Conservation (phyloP, 1,140 invertebrate species). For the Drosophila pandora region DNA sequence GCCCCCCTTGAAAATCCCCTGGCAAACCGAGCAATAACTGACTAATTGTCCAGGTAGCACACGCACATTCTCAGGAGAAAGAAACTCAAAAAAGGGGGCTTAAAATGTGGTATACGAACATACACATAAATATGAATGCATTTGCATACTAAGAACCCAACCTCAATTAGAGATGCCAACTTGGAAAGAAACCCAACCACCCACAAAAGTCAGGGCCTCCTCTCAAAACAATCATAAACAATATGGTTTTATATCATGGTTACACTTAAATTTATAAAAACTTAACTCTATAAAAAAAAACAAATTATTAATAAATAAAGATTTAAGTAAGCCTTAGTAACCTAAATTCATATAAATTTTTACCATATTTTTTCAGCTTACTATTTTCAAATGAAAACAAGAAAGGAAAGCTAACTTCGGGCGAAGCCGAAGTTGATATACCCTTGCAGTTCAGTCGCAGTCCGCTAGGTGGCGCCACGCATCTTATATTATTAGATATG, state of each 20-base stretch:
- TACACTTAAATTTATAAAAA: conserved; percentile 9
- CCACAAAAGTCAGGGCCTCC: background rate
- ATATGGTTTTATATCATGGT: conserved; percentile 50
- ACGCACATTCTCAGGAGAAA: conserved; percentile 14
- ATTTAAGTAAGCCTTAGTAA: background rate
- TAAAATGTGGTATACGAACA: too few relatives aligned
- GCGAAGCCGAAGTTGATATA: too few relatives aligned
- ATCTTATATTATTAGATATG: too few relatives aligned
- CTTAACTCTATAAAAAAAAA: background rate
- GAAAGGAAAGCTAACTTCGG: too few relatives aligned
- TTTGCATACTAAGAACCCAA: conserved; percentile 63
- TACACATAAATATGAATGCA: conserved; percentile 28
- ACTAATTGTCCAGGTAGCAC: conserved; percentile 72
- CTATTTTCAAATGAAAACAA: background rate
- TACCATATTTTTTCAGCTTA: background rate
- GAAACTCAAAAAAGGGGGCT: conserved; percentile 4
- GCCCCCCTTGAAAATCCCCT: conserved; percentile 1
- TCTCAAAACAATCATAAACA: conserved; percentile 27
- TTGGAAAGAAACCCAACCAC: conserved; percentile 35
- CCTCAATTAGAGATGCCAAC: conserved; percentile 64
- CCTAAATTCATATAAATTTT: background rate
- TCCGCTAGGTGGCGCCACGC: too few relatives aligned
- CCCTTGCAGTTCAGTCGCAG: too few relatives aligned
- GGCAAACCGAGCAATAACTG: conserved; percentile 65
- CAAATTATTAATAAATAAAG: background rate